Evolutionary conservation across 2,113 vertebrate species (phyloP), one percentile per base, ranked within the genome.

Genomic region (Ptilonorhynchus violaceus): DNA sequence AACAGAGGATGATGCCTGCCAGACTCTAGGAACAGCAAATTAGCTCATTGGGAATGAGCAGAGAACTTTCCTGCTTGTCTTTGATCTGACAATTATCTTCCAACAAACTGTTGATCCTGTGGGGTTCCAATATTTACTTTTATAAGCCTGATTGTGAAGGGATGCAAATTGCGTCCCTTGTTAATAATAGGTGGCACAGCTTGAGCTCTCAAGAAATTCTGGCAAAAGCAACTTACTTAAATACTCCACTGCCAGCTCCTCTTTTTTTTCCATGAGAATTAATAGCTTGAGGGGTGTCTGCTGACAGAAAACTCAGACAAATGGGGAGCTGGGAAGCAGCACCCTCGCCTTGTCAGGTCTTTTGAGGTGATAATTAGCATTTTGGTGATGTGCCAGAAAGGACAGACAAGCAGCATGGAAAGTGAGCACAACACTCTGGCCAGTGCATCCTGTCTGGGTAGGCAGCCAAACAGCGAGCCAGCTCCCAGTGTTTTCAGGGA

Each of bases 161-260:
- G 79, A 96, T 81, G 73, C 64, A 95, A 97, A 94, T 17, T 49
- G 37, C n/a, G 42, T 84, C 76, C 66, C 88, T 53, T 56, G 66
- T 68, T 81, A 96, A 93, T 88, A 93, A 96, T 66, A 91, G 82
- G 88, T 86, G 82, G 92, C 85, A 86, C 67, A 94, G 91, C 79
- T 46, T 87, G 56, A 77, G 79, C 69, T 93, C 79, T 88, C 60
- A 35, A 18, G 52, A 73, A 88, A 88, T 91, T 67, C 83, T 92
- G 92, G 88, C 95, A 95, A 70, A 93, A 84, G 67, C 64, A 77
- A 93, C 55, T 85, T 77, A 63, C n/a, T 93, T 49, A 47, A 60
- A 60, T 31, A 72, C 49, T 55, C 37, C 49, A 53, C 50, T 89
- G 79, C 60, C 91, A 94, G 56, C 60, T 72, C 39, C 59, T 80